Percentiles rank a stretch among this genome's conserved stretches.
Conservation (phyloP, 2,797 vertebrate species). For the Chloroceryle inda region DNA sequence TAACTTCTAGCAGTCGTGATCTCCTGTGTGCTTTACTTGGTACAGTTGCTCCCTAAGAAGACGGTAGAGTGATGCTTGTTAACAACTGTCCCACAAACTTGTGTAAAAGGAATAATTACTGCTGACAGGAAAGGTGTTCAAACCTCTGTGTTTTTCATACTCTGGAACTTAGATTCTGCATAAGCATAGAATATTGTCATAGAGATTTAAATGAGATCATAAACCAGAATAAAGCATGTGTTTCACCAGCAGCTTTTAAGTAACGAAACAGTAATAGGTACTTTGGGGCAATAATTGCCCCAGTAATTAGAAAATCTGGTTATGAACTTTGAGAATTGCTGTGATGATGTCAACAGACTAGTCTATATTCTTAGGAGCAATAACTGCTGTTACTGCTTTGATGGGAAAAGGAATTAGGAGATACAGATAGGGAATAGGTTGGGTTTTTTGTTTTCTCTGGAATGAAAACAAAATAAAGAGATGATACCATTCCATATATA, state of each 20-base stretch:
- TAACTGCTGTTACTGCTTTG: neutral
- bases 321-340: neutral
- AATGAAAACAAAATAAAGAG: neutral
- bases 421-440: neutral
- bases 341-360: neutral
- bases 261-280: neutral
- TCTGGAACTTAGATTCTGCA: neutral
- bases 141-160: neutral
- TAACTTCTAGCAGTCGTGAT: neutral
- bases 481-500: too few relatives aligned
- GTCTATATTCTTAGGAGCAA: neutral
- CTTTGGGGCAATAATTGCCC: neutral
- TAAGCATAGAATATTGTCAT: neutral
- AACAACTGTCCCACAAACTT: neutral
- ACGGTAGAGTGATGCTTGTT: neutral
- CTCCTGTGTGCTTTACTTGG: accelerated
- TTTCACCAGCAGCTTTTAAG: neutral
- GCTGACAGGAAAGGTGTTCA: neutral
- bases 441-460: neutral
- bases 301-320: neutral
- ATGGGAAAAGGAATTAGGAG: neutral
- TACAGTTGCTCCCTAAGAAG: neutral
- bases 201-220: neutral
- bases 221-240: neutral
- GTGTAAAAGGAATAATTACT: neutral